Evolutionary conservation across 2,888 invertebrate species (phyloP).

Genomic region (Germaria angustata): DNA sequence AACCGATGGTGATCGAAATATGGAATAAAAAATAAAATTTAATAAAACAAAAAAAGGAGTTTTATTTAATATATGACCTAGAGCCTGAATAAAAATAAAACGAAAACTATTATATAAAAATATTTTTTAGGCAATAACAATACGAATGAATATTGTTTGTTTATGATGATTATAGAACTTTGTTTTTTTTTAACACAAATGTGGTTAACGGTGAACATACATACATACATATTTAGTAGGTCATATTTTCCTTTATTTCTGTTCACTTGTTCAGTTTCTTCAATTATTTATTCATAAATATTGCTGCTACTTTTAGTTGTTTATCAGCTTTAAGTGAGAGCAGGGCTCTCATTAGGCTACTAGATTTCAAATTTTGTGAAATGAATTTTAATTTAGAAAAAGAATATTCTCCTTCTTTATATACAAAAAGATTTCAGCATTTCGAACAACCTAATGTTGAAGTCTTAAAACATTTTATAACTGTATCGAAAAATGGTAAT

Average conservation of each 20-base stretch:
- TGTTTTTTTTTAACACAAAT: not conserved
- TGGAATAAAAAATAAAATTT: no score
- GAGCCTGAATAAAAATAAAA: no score
- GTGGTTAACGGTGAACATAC: not conserved
- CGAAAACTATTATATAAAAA: no score
- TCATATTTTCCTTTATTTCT: not conserved
- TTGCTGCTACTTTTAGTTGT: slow-evolving; percentile 13
- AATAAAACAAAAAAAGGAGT: no score
- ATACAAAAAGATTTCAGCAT: slow-evolving; percentile 72
- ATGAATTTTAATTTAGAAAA: slow-evolving; percentile 70
- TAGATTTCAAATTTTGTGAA: not conserved
- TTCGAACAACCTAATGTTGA: slow-evolving; percentile 68
- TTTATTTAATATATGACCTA: no score
- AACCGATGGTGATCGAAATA: no score
- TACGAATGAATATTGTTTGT: no score
- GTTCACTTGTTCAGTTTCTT: not conserved
- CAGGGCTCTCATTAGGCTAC: not conserved
- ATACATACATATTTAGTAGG: not conserved
- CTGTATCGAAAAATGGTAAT: slow-evolving; percentile 71
- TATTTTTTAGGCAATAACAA: no score
- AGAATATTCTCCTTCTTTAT: slow-evolving; percentile 74
- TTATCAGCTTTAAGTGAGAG: not conserved
- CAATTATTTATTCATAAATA: not conserved
- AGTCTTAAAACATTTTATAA: slow-evolving; percentile 71
- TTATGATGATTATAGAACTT: not conserved